Base-by-base conservation (phyloP, 2,888 invertebrate species). In the Salpingus planirostris region DNA sequence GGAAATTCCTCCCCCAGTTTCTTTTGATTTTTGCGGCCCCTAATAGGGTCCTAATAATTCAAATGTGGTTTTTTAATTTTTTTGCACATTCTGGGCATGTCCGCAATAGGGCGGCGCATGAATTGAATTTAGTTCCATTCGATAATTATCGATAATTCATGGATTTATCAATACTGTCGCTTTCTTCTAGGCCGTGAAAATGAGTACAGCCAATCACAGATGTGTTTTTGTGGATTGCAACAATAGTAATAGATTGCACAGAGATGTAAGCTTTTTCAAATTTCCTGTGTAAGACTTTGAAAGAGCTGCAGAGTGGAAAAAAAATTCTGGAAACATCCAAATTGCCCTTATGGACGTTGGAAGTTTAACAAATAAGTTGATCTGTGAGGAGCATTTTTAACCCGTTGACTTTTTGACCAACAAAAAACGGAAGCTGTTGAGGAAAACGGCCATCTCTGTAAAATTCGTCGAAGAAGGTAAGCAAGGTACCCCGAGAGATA, bases 151-250 rank as follows among this genome's bases (percentile, higher is more conserved):
- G n/a, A n/a, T n/a, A n/a, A n/a, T n/a, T n/a, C n/a, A n/a, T n/a
- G n/a, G n/a, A n/a, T n/a, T n/a, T n/a, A n/a, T n/a, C n/a, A n/a
- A n/a, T n/a, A n/a, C n/a, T n/a, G n/a, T n/a, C n/a, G n/a, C n/a
- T n/a, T n/a, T n/a, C n/a, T n/a, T n/a, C n/a, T n/a, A n/a, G n/a
- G n/a, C n/a, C n/a, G n/a, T n/a, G n/a, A 18, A 18, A 24, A 24
- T 24, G 24, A 24, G 7, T 24, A 24, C 24, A 11, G 24, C 24
- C 5, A 24, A 10, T 24, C 24, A 10, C 10, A 24, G 10, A 10
- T 24, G 24, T 10, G 24, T 24, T 7, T 24, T 8, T 24, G 27
- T 27, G 10, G 15, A 15, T 27, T 27, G 27, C 10, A 8, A 6
- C 7, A 24, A 24, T 5, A 10, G 10, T 15, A 13, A 10, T 15